Evolutionary conservation across 2,888 invertebrate species (phyloP), one percentile per base, ranked within the genome.

Genomic region (Candidula unifasciata): DNA sequence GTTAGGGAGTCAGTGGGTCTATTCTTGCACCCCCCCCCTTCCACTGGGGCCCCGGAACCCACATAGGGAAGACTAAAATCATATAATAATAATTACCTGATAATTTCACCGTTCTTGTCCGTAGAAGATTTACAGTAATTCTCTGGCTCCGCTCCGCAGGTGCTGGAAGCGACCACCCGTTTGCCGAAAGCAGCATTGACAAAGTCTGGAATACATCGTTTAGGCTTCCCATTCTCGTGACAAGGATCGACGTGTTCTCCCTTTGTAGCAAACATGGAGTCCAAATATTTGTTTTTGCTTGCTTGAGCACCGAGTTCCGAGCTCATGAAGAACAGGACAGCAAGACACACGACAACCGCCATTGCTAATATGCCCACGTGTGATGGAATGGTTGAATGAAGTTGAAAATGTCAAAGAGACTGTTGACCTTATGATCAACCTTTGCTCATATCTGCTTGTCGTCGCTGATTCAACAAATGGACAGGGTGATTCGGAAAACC

Each of bases 131-230:
- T 91, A 88, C 94, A 94, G 88, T 93, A 93, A 6, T 92, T 90
- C 74, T 89, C 92, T 33, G 91, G 91, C 1, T 96, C 96, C 80
- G 96, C 95, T 57, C 99, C 99, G 94, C 99, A 99, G 82, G 97
- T 97, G 93, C 97, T 97, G 76, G 97, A 94, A 0, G 95, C 94
- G 82, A 96, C 95, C 30, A 99, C 97, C 74, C 96, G 96, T 76
- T 96, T 96, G 16, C 97, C 98, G 94, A 97, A 99, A 54, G 99
- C 99, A 57, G 99, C 98, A 95, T 99, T 99, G 85, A 99, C 99
- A 94, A 99, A 99, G 94, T 99, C 99, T 21, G 99, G 99, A 92
- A 98, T 97, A 95, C 99, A 99, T 89, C 97, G 96, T 82, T 96
- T 96, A 3, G 95, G 94, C 89, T 97, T 96, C 88, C 94, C 93